phyloP scores from a whole-genome alignment of 2,797 vertebrate genomes.

The Urosaurus nigricauda region DNA sequence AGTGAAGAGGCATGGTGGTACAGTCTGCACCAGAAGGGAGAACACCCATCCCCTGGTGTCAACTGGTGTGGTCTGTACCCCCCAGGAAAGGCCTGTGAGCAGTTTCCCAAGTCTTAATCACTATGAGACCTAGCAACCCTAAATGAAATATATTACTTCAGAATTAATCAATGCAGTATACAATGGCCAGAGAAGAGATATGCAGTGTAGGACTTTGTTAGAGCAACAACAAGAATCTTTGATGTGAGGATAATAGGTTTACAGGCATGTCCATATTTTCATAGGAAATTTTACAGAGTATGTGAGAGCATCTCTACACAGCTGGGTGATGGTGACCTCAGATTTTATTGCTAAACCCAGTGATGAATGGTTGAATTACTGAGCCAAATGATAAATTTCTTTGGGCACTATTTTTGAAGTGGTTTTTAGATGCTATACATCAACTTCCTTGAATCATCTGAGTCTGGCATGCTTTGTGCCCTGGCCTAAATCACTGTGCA shows the following conservation, averaged over 20 bases:
- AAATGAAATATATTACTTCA: not conserved
- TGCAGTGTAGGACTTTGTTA: not conserved
- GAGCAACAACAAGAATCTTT: not conserved
- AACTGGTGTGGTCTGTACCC: too few species aligned
- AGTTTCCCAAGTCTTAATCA: too few species aligned
- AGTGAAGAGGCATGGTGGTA: too few species aligned
- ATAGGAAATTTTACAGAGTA: not conserved
- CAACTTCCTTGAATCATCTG: not conserved
- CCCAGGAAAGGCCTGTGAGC: too few species aligned
- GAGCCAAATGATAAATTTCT: not conserved
- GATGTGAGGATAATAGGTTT: not conserved
- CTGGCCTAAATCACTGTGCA: not conserved
- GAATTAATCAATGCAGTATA: not conserved
- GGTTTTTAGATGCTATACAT: slow-evolving; percentile 2
- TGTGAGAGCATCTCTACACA: not conserved
- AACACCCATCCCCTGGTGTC: too few species aligned
- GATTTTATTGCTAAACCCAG: not conserved
- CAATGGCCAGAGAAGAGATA: not conserved
- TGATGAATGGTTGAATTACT: not conserved
- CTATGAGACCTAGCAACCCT: too few species aligned
- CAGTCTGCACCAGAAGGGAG: too few species aligned
- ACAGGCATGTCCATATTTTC: not conserved
- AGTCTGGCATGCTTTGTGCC: not conserved
- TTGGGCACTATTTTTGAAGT: not conserved
- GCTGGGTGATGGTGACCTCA: not conserved